Evolutionary conservation across 1,140 invertebrate species (phyloP), one percentile per base, ranked within the genome.

Genomic region (Drosophila willistoni): DNA sequence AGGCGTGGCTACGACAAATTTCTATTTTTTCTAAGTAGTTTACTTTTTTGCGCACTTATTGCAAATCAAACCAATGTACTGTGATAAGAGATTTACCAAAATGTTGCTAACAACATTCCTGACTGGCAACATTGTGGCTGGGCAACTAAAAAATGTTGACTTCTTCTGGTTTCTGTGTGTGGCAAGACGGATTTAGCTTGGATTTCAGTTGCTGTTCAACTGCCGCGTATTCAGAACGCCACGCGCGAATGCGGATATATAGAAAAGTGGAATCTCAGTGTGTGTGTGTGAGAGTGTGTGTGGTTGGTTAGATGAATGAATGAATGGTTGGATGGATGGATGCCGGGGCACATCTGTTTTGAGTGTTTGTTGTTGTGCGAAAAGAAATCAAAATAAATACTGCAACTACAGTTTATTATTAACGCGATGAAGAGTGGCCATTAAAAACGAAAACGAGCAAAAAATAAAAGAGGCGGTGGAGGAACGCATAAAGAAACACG

Each of bases 201-300:
- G 71, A 84, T 74, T 73, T 81, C 81, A 85, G 82, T 86, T 85
- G 82, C 44, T 67, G 69, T 79, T 78, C 71, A 86, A 76, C 82
- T 71, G 81, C 69, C 82, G 82, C 81, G 81, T 71, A 80, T 73
- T 85, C 77, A 66, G 65, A 73, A 85, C 81, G 81, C 68, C 47
- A 54, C 65, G 68, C 64, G 79, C 72, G 76, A 59, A 67, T 64
- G 68, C 29, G 66, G 41, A 65, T 51, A 19, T 51, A 51, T 19
- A 3, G 10, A 22, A 10, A 51, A 19, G 10, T 22, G 17, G 44
- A 51, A 51, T 51, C 44, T 51, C 44, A 22, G 19, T 51, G 44
- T 22, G 44, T 29, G 29, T 29, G 29, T 29, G 42, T 7, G 42
- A 17, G 5, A 2, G n/a, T 17, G 6, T 19, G 44, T 47, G 44